Percentiles rank a stretch among this genome's conserved stretches.
Evolutionary conservation across 2,113 vertebrate species (phyloP).

Genomic region (Heterochromis multidens): DNA sequence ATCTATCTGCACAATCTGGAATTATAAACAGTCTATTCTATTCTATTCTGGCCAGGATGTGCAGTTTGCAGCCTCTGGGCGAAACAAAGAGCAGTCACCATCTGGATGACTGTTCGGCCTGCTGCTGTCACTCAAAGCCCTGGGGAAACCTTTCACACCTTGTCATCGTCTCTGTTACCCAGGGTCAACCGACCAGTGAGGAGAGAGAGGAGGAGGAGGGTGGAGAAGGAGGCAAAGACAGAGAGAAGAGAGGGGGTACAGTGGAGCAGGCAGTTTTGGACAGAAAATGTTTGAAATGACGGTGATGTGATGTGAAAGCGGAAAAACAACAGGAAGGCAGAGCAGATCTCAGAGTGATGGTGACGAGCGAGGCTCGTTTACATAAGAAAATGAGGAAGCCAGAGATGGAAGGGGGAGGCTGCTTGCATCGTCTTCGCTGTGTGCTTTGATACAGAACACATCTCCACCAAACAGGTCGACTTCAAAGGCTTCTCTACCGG

Average conservation of each 20-base stretch:
- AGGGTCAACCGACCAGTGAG: background rate
- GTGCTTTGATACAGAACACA: background rate
- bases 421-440: background rate
- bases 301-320: background rate
- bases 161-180: slow-evolving; percentile 33
- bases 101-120: slow-evolving; percentile 7
- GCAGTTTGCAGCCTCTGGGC: slow-evolving; percentile 3
- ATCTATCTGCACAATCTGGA: background rate
- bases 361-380: background rate
- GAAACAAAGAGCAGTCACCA: slow-evolving; percentile 30
- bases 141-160: slow-evolving; percentile 35
- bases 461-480: background rate
- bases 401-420: background rate
- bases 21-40: background rate
- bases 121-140: slow-evolving; percentile 30
- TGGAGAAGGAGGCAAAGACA: no score
- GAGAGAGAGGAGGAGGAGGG: background rate
- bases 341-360: background rate
- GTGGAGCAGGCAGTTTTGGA: background rate
- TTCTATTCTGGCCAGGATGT: background rate
- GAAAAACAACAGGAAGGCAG: background rate
- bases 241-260: background rate
- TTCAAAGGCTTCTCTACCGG: background rate
- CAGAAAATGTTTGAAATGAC: background rate
- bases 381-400: background rate